Base-by-base conservation (phyloP, 2,888 invertebrate species). In the Patella caerulea region DNA sequence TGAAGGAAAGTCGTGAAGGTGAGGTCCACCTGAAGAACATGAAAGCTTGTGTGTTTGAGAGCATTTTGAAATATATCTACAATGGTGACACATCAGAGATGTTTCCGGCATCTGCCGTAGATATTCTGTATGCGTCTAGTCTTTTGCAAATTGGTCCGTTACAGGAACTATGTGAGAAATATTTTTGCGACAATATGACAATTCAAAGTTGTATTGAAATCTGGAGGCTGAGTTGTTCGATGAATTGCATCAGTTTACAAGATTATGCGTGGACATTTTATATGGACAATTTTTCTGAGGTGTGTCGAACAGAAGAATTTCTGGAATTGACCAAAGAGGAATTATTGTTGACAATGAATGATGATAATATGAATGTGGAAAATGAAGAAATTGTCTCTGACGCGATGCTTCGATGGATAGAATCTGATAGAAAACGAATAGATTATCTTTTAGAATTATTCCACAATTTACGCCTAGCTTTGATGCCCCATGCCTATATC, bases 31-130 rank as follows among this genome's bases (percentile, higher is more conserved):
- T 88, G 56, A 85, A 86, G 75, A 87, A 88, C 71, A 86, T 97
- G 74, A 94, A 94, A 79, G 94, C 95, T 11, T 94, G 94, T 83
- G 95, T 95, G 89, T 94, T 97, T 93, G 94, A 95, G 82, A 93
- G 94, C 76, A 93, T 97, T 53, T 94, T 97, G 83, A 94, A 96
- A 85, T 97, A 96, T 91, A 95, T 96, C 0, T 98, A 98, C 91
- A 92, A 96, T 71, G 94, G 96, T 74, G 83, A 85, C 73, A 76
- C 73, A 14, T 94, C 94, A 83, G 94, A 96, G 76, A 94, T 95
- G 80, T 95, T 94, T 78, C 94, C 94, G 72, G 94, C 95, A 72
- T 97, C 96, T 89, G 96, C 97, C 0, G 95, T 95, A 86, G 87
- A 89, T 72, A 75, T 89, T n/a, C 92, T 97, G 17, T 94, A 95